Evolutionary conservation across 1,140 invertebrate species (phyloP).

Genomic region (Archegozetes longisetosus): DNA sequence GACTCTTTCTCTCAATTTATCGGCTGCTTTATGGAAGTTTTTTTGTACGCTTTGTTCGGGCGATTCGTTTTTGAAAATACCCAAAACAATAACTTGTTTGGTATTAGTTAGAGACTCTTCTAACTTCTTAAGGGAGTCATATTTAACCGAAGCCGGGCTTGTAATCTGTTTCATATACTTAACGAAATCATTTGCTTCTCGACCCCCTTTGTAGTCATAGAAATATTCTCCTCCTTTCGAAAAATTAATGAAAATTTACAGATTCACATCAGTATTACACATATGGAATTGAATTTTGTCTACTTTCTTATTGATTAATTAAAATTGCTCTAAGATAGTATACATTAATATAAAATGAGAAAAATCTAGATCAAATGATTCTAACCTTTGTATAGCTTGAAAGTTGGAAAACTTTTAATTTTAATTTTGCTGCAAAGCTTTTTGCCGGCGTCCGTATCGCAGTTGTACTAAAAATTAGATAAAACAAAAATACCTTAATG

Average conservation of each 20-base stretch:
- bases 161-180: constrained; percentile 93
- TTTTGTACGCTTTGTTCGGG: constrained; percentile 46
- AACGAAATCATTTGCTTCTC: constrained; percentile 82
- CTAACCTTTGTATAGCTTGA: constrained; percentile 81
- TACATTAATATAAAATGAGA: constrained; percentile 85
- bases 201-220: too few species aligned
- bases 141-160: constrained; percentile 78
- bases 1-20: constrained; percentile 75
- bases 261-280: constrained; percentile 50
- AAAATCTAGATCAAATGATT: constrained; percentile 77
- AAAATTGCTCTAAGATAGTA: constrained; percentile 91
- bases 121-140: constrained; percentile 42
- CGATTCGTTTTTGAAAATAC: constrained; percentile 43
- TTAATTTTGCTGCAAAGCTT: constrained; percentile 72
- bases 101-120: constrained; percentile 51
- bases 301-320: constrained; percentile 82
- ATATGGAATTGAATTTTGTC: constrained; percentile 58
- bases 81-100: constrained; percentile 64
- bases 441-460: constrained; percentile 58
- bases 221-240: too few species aligned
- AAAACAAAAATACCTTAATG: too few species aligned
- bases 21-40: constrained; percentile 70
- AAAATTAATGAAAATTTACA: too few species aligned
- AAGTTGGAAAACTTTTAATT: constrained; percentile 86
- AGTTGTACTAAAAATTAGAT: too few species aligned